Conservation (phyloP, 2,113 vertebrate species). For the Salvelinus namaycush region DNA sequence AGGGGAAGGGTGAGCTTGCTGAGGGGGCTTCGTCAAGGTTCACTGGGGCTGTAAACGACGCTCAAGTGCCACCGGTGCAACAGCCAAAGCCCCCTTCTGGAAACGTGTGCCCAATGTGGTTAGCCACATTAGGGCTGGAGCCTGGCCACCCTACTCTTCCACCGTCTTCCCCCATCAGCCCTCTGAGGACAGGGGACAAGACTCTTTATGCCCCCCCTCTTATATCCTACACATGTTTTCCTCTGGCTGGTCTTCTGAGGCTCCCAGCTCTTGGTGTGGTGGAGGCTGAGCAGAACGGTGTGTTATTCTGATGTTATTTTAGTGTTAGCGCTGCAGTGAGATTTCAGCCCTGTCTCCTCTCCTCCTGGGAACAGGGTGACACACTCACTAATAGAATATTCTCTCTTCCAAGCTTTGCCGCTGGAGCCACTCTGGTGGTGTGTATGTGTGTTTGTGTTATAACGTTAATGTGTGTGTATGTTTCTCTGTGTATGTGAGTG, state of each 20-base stretch:
- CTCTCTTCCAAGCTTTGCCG: constrained; percentile 58
- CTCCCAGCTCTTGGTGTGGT: not conserved
- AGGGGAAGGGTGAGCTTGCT: constrained; percentile 61
- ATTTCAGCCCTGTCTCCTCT: constrained; percentile 23
- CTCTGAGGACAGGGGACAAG: no score
- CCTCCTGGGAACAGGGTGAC: constrained; percentile 45
- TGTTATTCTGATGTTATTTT: constrained; percentile 23
- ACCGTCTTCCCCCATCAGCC: not conserved
- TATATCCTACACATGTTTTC: not conserved
- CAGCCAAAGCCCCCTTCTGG: constrained; percentile 30
- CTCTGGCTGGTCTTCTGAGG: no score
- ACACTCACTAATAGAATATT: constrained; percentile 67
- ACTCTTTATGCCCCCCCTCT: not conserved
- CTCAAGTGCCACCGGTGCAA: not conserved
- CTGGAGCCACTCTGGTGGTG: constrained; percentile 54
- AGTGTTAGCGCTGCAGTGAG: not conserved
- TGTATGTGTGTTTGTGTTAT: constrained; percentile 11
- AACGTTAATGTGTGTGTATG: no score
- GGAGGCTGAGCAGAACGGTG: not conserved
- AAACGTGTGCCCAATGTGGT: constrained; percentile 30
- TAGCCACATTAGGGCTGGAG: constrained; percentile 1
- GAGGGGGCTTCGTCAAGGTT: not conserved
- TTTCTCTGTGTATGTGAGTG: no score
- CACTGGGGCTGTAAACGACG: not conserved
- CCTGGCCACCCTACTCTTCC: constrained; percentile 2